Evolutionary conservation across 2,888 invertebrate species (phyloP), one percentile per base, ranked within the genome.

Genomic region (Nymphalis polychloros): DNA sequence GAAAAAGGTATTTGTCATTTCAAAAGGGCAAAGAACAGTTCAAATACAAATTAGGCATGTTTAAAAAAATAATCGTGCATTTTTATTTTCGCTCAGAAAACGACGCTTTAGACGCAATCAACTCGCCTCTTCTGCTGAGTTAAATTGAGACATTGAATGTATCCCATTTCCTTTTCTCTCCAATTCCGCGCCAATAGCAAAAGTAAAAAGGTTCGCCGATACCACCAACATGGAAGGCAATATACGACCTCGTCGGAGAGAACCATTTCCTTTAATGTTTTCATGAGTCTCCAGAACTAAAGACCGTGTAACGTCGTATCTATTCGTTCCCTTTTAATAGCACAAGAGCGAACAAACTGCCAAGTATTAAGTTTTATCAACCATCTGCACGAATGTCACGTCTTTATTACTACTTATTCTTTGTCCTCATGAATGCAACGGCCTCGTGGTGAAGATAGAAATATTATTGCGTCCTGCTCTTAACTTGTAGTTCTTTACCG

Each of bases 341-440:
- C 82, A 80, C 76, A 81, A 85, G 84, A 87, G 79, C 84, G 86
- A 85, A 90, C 86, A 88, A 90, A 89, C 87, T 89, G 85, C 81
- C 83, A 86, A 87, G 88, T 89, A 89, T 90, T 89, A 89, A 87
- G 85, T 89, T 90, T 91, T 91, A 92, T 89, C 88, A 89, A 89
- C 85, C 89, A 91, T 92, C 89, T 92, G 90, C 88, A 92, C 84
- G 86, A 88, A 83, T 89, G 89, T 91, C 91, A 92, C 91, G 91
- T 92, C 90, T 91, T 87, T 90, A 91, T 90, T 89, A 88, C 88
- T 88, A 86, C 88, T 89, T 92, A 91, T 88, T 90, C 91, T 90
- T 91, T 91, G 92, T 88, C 87, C 86, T 85, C 83, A 80, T 86
- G 89, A 88, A 90, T 90, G 90, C 90, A 88, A 80, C 79, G 83